Base-by-base conservation (phyloP, 2,797 vertebrate genomes). In the Falco cherrug region DNA sequence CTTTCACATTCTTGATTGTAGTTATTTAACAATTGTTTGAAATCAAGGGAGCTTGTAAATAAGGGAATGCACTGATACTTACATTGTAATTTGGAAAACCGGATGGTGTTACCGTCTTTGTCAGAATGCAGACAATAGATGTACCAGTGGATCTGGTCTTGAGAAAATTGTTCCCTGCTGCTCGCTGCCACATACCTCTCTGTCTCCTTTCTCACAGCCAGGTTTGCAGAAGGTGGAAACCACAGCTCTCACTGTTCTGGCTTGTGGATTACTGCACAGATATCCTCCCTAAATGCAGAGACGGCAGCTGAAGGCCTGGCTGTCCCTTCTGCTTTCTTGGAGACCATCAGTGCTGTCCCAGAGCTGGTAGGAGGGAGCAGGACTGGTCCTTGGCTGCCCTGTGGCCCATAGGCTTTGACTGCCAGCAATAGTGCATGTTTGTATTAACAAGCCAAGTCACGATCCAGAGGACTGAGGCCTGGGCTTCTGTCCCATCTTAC, bases 401-500 rank as follows among this genome's bases (percentile, higher is more conserved):
- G 1, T 16, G 2, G 18, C 4, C 0, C 0, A 0, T 18, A 8
- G 61, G 18, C 81, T 82, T 50, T 45, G 28, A 3, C 45, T 43
- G 75, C 56, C 60, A 82, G 51, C 43, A 16, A 0, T 1, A 14
- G 1, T 3, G 24, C 4, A 0, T 8, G 4, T 33, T 9, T 16
- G 12, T n/a, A 2, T 9, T 29, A 73, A n/a, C 29, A 6, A 84
- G 71, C 59, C 63, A 61, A 77, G 48, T 45, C 71, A 79, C 0
- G 0, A 77, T 22, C 43, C 37, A 43, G 24, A 68, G 59, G 63
- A 5, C 81, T 48, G 64, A 85, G 53, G 15, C 45, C 56, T 50
- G 86, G 74, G 77, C 77, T 92, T 8, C 35, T 67, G 31, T 69
- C 74, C 57, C 77, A 45, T 37, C 56, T n/a, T 63, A 22, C 59